phyloP scores from a whole-genome alignment of 2,797 vertebrate species.

The Coccyzus lansbergi region DNA sequence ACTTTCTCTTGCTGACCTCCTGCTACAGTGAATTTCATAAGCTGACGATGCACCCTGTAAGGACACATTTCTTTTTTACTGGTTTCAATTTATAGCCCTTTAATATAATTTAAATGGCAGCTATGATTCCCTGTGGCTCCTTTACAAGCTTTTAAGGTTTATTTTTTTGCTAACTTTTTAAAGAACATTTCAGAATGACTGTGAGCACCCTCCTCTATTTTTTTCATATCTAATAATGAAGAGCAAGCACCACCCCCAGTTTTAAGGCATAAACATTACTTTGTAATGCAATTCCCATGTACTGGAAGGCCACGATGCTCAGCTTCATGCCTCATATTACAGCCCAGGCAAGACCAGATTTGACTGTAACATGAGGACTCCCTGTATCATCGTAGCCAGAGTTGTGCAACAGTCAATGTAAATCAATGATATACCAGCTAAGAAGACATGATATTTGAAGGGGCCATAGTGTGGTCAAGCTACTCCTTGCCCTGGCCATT shows the following conservation, averaged over 20 bases:
- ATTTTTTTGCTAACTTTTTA: conserved; percentile 18
- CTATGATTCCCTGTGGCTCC: conserved; percentile 48
- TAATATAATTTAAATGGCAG: conserved; percentile 65
- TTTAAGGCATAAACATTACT: neutral
- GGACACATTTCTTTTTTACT: conserved; percentile 67
- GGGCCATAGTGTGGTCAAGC: neutral
- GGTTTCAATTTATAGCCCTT: conserved; percentile 66
- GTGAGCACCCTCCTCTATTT: neutral
- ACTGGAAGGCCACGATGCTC: neutral
- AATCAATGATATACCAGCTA: rapidly evolving
- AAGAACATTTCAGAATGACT: neutral
- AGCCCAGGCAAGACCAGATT: neutral
- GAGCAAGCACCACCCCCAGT: neutral
- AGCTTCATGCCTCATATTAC: neutral
- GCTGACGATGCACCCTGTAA: conserved; percentile 58
- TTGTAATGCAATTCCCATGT: neutral
- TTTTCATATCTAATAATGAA: neutral
- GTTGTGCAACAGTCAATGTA: neutral
- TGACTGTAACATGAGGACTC: neutral
- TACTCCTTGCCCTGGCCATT: neutral
- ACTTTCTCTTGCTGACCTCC: conserved; percentile 59
- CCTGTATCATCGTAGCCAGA: neutral
- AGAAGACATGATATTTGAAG: neutral
- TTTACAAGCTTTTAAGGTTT: conserved; percentile 55
- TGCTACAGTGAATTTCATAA: conserved; percentile 57